Evolutionary conservation across 1,140 invertebrate species (phyloP), one percentile per base, ranked within the genome.

Genomic region (Colletes gigas): DNA sequence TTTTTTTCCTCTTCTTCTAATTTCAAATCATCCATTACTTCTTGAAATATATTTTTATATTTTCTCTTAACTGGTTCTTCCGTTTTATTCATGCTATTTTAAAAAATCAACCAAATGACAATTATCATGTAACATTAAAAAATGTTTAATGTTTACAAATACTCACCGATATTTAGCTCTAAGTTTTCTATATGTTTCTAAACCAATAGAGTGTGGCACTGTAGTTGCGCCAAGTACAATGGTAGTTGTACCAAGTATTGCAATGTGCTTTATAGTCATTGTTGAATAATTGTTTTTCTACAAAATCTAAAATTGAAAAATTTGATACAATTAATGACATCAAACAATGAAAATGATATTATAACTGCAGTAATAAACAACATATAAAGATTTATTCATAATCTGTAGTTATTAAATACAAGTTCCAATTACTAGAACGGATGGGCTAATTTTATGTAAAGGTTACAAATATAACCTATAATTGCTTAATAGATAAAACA

Each of bases 121-220:
- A 65, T 44, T 77, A 66, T 76, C 66, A 59, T 14, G 50, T 41
- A 44, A 12, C 30, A 78, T 62, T 82, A 78, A 21, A 30, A 59
- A 10, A n/a, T 17, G 10, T 0, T 57, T 63, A 50, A 30, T 62
- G 30, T 55, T 62, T 57, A 67, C 62, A 74, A 75, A 67, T 82
- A 90, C 90, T 88, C 90, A 95, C 94, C 93, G 93, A 83, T 95
- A 95, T 71, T 93, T 92, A 78, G 93, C 91, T 30, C 95, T 84
- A 30, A 95, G 81, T 3, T 94, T 89, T 69, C 91, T 92, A 81
- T 94, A 95, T 80, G 94, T 90, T 5, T 93, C 68, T 19, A 95
- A 67, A 1, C 94, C 91, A n/a, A 94, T 76, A 54, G 94, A 94
- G 55, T 96, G 91, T 3, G 95, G 94, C 41, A 94, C 17, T 82